Evolutionary conservation across 2,888 invertebrate species (phyloP), one percentile per base, ranked within the genome.

Genomic region (Lochmaea capreae): DNA sequence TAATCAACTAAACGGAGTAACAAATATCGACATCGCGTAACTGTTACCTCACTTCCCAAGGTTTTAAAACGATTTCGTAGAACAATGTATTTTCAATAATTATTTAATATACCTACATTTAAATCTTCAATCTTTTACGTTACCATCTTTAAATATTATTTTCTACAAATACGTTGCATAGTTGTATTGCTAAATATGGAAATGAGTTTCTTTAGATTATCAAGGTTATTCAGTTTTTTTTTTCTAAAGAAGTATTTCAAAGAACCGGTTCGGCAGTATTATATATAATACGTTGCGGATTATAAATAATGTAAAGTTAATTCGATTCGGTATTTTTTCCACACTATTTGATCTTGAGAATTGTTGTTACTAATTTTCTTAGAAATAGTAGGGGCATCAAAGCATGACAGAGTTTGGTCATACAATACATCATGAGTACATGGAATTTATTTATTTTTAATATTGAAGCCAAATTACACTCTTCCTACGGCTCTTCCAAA

Each of bases 221-320:
- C 71, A 71, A 71, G 71, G 71, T 71, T 66, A 63, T 52, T 43
- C 16, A 9, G 11, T 54, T 65, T 70, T 70, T 70, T 63, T 43
- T 42, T 63, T 16, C 22, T 46, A 46, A 62, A 33, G 12, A 62
- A 18, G 11, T 58, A 65, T 71, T 71, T 46, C 65, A 71, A 65
- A 71, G 57, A 71, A 71, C 71, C 18, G 71, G 71, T 65, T 71
- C 9, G 63, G 61, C 26, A 16, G 26, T 63, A 16, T 43, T 63
- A 42, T 52, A 33, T 33, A 33, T 67, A 26, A 16, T 69, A 33
- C 49, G 61, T 68, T 61, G 58, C 11, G 39, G 67, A 54, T 52
- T 52, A 52, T 52, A 52, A 52, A 43, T 65, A 46, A 22, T 43
- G 43, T 22, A 39, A 5, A 11, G 18, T 59, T 12, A 67, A 43